A percentile compares a stretch with the other conserved stretches of the same genome.
These are phyloP conservation scores for Asteroscopus sphinx DNA, from an alignment of 2,888 invertebrate genomes.

Conservation along the genomic window DNA sequence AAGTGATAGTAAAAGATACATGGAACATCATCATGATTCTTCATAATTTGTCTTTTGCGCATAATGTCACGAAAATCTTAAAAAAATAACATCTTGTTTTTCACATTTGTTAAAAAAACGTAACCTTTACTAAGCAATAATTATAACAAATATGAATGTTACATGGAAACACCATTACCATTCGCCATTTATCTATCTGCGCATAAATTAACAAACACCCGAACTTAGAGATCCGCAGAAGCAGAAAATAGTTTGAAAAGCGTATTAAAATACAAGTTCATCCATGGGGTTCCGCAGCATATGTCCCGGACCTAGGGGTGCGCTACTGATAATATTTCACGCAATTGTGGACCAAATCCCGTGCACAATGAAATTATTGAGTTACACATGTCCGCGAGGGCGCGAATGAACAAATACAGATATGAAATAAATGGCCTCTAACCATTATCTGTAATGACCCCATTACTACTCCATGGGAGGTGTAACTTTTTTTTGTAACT, in stretches of 20 bases:
- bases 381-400: constrained; percentile 79
- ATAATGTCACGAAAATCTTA: too few species aligned
- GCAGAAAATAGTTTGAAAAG: constrained; percentile 20
- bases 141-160: too few species aligned
- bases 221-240: not conserved
- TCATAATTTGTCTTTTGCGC: too few species aligned
- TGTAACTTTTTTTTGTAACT: constrained; percentile 61
- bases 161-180: too few species aligned
- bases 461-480: constrained; percentile 69
- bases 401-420: constrained; percentile 82
- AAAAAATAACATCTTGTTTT: too few species aligned
- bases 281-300: constrained; percentile 70
- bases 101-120: too few species aligned
- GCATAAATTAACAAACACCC: too few species aligned
- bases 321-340: constrained; percentile 81
- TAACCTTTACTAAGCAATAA: too few species aligned
- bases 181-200: too few species aligned
- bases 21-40: too few species aligned
- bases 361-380: constrained; percentile 78
- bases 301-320: constrained; percentile 62
- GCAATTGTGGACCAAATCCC: constrained; percentile 81
- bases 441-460: constrained; percentile 78
- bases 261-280: constrained; percentile 35
- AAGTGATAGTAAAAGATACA: too few species aligned
- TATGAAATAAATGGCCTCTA: constrained; percentile 79